These are phyloP conservation scores for Pampusana beccarii DNA, from an alignment of 2,113 vertebrate species.

Conservation along the genomic window DNA sequence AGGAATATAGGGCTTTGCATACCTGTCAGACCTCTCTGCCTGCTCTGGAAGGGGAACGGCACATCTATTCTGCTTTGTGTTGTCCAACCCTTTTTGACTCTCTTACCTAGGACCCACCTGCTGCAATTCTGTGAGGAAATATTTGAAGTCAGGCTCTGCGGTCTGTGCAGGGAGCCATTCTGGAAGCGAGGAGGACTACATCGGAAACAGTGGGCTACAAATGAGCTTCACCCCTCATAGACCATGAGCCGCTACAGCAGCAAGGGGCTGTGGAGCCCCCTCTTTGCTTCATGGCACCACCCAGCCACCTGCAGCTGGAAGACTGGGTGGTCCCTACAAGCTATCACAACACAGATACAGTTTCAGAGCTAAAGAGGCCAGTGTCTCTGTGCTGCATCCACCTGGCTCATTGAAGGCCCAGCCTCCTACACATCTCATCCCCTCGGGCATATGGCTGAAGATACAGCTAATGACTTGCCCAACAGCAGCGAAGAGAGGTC, in stretches of 20 bases:
- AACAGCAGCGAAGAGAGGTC: neutral
- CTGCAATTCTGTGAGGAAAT: neutral
- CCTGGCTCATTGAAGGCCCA: neutral
- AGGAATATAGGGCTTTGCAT: neutral
- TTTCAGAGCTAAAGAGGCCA: neutral
- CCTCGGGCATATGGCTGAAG: neutral
- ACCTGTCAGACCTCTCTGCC: neutral
- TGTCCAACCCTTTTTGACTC: neutral
- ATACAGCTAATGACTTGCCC: neutral
- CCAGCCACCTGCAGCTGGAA: neutral
- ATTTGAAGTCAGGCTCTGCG: neutral
- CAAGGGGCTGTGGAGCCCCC: neutral
- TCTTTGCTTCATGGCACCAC: neutral
- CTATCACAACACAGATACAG: fast-evolving
- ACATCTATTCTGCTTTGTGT: neutral
- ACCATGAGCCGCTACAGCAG: neutral
- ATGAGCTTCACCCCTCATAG: neutral
- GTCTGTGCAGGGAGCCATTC: neutral
- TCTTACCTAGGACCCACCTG: neutral
- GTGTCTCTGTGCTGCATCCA: neutral
- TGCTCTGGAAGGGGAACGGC: neutral
- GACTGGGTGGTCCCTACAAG: neutral
- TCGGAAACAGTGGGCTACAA: neutral
- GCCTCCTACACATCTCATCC: neutral
- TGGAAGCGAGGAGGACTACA: neutral